Evolutionary conservation across 2,113 vertebrate species (phyloP).

Genomic region (Aptenodytes forsteri): DNA sequence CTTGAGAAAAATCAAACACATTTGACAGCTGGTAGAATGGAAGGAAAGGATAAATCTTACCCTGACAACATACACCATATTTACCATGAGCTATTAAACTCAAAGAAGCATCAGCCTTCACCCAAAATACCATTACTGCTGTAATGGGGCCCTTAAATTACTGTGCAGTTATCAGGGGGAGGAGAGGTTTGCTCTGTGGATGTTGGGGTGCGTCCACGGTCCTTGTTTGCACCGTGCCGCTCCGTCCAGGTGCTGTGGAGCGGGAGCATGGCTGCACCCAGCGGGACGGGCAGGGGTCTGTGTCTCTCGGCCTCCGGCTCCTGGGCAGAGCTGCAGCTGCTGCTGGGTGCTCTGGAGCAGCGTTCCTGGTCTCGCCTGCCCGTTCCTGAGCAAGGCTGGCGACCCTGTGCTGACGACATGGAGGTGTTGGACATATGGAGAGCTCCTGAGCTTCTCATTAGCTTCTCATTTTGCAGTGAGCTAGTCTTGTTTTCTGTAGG

Average conservation of each 20-base stretch:
- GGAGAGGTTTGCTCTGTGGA: neutral
- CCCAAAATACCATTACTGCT: neutral
- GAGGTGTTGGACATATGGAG: rapidly evolving
- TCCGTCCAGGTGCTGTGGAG: rapidly evolving
- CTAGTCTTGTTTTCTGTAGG: rapidly evolving
- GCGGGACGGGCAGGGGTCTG: rapidly evolving
- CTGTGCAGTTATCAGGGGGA: neutral
- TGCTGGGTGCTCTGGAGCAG: rapidly evolving
- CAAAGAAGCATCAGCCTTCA: neutral
- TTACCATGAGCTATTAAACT: slow-evolving; percentile 19
- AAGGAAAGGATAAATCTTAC: slow-evolving; percentile 69
- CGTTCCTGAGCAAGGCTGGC: rapidly evolving
- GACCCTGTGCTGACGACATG: rapidly evolving
- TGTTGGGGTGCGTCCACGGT: rapidly evolving
- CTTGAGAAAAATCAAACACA: slow-evolving; percentile 67
- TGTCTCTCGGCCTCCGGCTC: rapidly evolving
- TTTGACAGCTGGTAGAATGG: slow-evolving; percentile 69
- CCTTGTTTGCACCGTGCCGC: rapidly evolving
- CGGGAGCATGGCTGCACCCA: rapidly evolving
- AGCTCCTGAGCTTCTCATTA: rapidly evolving
- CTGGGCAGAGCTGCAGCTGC: neutral
- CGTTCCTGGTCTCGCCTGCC: rapidly evolving
- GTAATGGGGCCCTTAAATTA: neutral
- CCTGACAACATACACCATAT: slow-evolving; percentile 6
- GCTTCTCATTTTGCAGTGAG: neutral